Base-by-base conservation (phyloP, 2,888 invertebrate species). In the Leucania comma region DNA sequence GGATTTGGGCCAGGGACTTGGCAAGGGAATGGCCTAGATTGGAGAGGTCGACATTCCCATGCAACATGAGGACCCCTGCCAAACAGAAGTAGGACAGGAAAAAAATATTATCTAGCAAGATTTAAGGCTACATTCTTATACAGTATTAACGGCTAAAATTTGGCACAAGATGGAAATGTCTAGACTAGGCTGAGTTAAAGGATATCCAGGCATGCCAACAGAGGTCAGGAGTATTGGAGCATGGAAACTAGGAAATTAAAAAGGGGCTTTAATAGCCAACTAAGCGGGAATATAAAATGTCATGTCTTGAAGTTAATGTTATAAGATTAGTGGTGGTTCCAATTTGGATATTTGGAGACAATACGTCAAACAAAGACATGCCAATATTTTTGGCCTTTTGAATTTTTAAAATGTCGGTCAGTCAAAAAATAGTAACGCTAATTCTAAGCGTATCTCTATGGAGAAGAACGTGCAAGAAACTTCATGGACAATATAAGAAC, bases 71-170 rank as follows among this genome's bases (percentile, higher is more conserved):
- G 72, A 80, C 65, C 50, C 50, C 48, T 71, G 85, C 86, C 88
- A 83, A 85, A 79, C 61, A 78, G 57, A 83, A 82, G 63, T 85
- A 50, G 82, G 68, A 53, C 81, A 69, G n/a, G 42, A 79, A 74
- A 78, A 42, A 80, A 81, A 50, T 76, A 76, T 65, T 38, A 80
- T 48, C 35, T 68, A 80, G 14, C 48, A 74, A 78, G 71, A 87
- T 83, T 80, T 78, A 82, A 50, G 72, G 69, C 67, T 66, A 69
- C 53, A 54, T 77, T 71, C 79, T 86, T 85, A 80, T 51, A 73
- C 10, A 14, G 24, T 81, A 87, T 88, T 88, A 89, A 82, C 10
- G 54, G n/a, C 63, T 61, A 54, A 62, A 68, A 84, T 82, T 84
- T 87, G 86, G 88, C 84, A 76, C 75, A 56, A 72, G 32, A 58